Percentiles rank a stretch among this genome's conserved stretches.
These are phyloP conservation scores for Procambarus virginalis DNA, from an alignment of 1,140 invertebrate genomes.

Conservation along the genomic window DNA sequence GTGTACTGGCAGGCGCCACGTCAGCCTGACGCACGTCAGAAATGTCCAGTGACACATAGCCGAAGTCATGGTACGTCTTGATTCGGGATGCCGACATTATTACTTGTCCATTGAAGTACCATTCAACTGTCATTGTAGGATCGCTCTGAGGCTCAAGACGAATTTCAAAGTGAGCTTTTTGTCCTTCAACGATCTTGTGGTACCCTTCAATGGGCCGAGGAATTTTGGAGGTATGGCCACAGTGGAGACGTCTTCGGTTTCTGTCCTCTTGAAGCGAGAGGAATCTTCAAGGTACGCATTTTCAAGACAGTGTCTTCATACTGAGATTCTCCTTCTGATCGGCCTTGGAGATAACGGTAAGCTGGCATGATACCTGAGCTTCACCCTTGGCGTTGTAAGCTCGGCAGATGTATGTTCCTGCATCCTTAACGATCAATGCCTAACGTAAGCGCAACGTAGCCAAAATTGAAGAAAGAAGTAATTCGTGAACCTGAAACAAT, in stretches of 20 bases:
- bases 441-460: slow-evolving; percentile 97
- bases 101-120: slow-evolving; percentile 87
- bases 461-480: slow-evolving; percentile 96
- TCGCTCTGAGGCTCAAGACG: slow-evolving; percentile 95
- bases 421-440: slow-evolving; percentile 91
- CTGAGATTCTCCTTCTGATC: slow-evolving; percentile 92
- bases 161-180: slow-evolving; percentile 96
- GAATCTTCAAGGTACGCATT: slow-evolving; percentile 90
- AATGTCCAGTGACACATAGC: slow-evolving; percentile 95
- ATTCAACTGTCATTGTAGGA: slow-evolving; percentile 87
- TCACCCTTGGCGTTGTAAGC: slow-evolving; percentile 92
- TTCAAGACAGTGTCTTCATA: slow-evolving; percentile 90
- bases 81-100: slow-evolving; percentile 83
- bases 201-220: slow-evolving; percentile 89
- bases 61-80: slow-evolving; percentile 95
- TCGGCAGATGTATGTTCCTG: slow-evolving; percentile 92
- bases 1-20: slow-evolving; percentile 90
- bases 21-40: slow-evolving; percentile 89
- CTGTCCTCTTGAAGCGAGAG: slow-evolving; percentile 56
- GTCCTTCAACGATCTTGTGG: slow-evolving; percentile 94
- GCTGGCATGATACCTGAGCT: slow-evolving; percentile 89
- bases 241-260: slow-evolving; percentile 57
- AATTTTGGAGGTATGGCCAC: slow-evolving; percentile 76
- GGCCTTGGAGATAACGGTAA: slow-evolving; percentile 89
- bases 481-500: slow-evolving; percentile 84